Evolutionary conservation across 2,888 invertebrate genomes (phyloP), one percentile per base, ranked within the genome.

Genomic region (Scaptodrosophila latifasciaeformis): DNA sequence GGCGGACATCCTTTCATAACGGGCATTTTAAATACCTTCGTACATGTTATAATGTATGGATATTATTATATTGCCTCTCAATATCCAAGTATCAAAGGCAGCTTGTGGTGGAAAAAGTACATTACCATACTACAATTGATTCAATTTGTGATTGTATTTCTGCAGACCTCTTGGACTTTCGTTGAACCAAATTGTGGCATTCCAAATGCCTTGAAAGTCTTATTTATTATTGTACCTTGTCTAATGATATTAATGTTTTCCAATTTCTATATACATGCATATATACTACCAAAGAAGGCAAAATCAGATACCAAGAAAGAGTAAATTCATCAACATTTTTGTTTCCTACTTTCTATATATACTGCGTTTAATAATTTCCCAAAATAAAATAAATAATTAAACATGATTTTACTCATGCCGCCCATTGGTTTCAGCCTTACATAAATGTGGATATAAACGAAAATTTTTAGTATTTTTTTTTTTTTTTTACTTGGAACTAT

Each of bases 101-200:
- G 90, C 55, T 82, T 91, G 1, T 92, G 92, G 92, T 92, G 93
- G 91, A 95, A 95, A 82, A 93, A 92, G 68, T 89, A 92, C 72
- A 90, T 95, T 62, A 95, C 95, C 0, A 92, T 91, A 71, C 78
- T 94, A 59, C 95, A 95, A 86, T 89, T 95, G 81, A 91, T 90
- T 86, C 65, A 65, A 48, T 65, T 65, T 10, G 6, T 45, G 7
- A n/a, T 52, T 2, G 15, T 49, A 9, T 19, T 45, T n/a, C 9
- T 5, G 1, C 44, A 45, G 13, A 30, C 13, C 10, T 1, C 18
- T 0, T 45, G 12, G 13, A 31, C 18, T 10, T 18, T 2, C 2
- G 9, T 3, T 9, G 9, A 40, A 4, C 24, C 40, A 1, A 10
- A 12, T 12, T 40, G 40, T n/a, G n/a, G n/a, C 12, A n/a, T n/a